Conservation (phyloP, 2,113 vertebrate genomes). For the Callithrix jacchus region DNA sequence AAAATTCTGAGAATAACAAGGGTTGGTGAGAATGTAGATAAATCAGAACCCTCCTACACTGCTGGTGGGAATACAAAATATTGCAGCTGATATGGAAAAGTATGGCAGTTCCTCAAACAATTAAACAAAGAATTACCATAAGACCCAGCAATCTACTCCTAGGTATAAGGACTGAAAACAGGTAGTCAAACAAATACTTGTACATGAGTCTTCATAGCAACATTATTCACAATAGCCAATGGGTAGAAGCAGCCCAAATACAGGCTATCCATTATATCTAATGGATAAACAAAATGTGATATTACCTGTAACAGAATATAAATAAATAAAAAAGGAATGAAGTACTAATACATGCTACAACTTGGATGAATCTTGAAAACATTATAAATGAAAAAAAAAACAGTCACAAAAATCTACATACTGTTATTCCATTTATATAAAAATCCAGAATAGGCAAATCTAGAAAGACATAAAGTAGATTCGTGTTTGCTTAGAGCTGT, state of each 20-base stretch:
- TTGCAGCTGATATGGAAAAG: background rate
- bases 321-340: background rate
- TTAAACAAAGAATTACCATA: background rate
- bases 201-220: background rate
- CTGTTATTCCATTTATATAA: background rate
- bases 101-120: background rate
- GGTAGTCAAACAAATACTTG: background rate
- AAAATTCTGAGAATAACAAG: background rate
- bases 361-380: background rate
- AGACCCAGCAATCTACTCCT: background rate
- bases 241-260: background rate
- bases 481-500: background rate
- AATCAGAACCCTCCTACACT: background rate
- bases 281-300: background rate
- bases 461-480: background rate
- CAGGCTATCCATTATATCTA: background rate
- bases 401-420: background rate
- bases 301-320: background rate
- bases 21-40: background rate
- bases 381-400: background rate
- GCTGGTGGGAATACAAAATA: background rate
- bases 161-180: background rate
- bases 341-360: background rate
- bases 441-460: background rate
- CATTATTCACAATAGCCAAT: background rate